These are phyloP conservation scores for Eucera pruinosa DNA, from an alignment of 2,888 invertebrate genomes.

Conservation along the genomic window DNA sequence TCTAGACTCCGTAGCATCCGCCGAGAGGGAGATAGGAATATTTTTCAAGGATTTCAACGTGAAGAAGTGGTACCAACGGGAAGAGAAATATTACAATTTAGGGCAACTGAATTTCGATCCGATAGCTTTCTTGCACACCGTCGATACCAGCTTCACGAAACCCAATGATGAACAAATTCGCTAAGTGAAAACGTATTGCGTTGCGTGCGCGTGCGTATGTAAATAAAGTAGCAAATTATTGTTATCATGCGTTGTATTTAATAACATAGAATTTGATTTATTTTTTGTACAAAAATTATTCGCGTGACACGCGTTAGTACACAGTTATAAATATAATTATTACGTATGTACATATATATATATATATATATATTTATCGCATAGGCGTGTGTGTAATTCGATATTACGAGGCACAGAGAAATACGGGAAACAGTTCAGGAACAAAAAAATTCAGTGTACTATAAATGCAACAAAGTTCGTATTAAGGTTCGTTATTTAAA, in stretches of 20 bases:
- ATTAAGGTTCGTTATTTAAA: too few relatives aligned
- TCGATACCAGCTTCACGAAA: constrained; percentile 67
- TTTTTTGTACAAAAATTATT: constrained; percentile 28
- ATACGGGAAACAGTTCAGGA: too few relatives aligned
- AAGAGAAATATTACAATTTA: constrained; percentile 84
- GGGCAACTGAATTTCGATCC: constrained; percentile 86
- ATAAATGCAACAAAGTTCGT: too few relatives aligned
- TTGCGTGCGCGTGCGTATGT: too few relatives aligned
- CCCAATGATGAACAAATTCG: constrained; percentile 8
- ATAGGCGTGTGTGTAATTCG: not conserved
- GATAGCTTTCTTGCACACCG: constrained; percentile 85
- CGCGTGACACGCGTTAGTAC: constrained; percentile 2
- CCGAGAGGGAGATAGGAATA: constrained; percentile 90
- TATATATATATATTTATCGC: not conserved
- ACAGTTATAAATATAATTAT: constrained; percentile 17
- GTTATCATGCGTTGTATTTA: too few relatives aligned
- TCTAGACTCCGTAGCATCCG: constrained; percentile 91
- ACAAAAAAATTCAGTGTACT: too few relatives aligned
- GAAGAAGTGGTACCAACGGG: constrained; percentile 87
- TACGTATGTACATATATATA: not conserved
- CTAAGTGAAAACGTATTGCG: constrained; percentile 34
- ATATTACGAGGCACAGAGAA: too few relatives aligned
- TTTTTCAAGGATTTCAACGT: constrained; percentile 93
- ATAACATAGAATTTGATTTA: constrained; percentile 45
- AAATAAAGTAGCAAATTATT: constrained; percentile 8